Evolutionary conservation across 2,113 vertebrate species (phyloP), one percentile per base, ranked within the genome.

Genomic region (Clarias batrachus): DNA sequence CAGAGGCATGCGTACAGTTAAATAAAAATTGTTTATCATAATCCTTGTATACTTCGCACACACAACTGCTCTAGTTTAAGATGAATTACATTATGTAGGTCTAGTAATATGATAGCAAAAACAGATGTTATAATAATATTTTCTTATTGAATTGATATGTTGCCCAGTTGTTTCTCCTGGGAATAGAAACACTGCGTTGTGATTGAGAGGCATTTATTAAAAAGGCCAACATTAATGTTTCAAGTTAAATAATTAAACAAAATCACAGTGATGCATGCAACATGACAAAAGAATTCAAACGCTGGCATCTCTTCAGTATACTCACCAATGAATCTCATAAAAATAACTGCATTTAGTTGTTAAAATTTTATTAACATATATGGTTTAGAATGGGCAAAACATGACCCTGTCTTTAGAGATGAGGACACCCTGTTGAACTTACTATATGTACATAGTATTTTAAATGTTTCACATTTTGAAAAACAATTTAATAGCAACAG

Each of bases 211-310:
- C 23, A 77, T 54, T 21, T 62, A 65, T 85, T 19, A 1, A 62
- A 60, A 63, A 62, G 30, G 33, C 83, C 33, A 77, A 21, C 33
- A 63, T 19, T 85, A 65, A 33, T 63, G 65, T 71, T 73, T 83
- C 23, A 66, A 52, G 25, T 17, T 16, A 77, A 54, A 77, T 77
- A 77, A 60, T 33, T 21, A 60, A 79, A 57, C 54, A 30, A 59
- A 79, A 33, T 59, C 54, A 79, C 17, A 27, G 7, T 82, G 60
- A 82, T 41, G 21, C 37, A 82, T n/a, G 0, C 21, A 30, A 30
- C 8, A 57, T 79, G 54, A 19, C 7, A 79, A 30, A 33, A 25
- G 10, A 83, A 71, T 13, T 83, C 14, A 83, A 17, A 8, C 30
- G 0, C n/a, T 33, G 9, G 13, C 41, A 54, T 23, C 10, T 8